Base-by-base conservation (phyloP, 1,140 invertebrate species). In the Apis laboriosa region DNA sequence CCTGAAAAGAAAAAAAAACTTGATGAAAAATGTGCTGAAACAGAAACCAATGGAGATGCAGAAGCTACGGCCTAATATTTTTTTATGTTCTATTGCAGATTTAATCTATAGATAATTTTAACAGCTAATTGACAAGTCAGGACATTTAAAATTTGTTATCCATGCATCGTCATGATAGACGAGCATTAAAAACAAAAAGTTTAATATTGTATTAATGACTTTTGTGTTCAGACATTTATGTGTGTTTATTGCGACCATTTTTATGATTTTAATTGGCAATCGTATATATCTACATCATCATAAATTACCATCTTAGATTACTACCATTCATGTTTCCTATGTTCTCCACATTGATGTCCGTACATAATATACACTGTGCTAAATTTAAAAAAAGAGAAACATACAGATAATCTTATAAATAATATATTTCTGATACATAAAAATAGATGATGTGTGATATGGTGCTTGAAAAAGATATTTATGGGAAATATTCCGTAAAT, bases 1-100 rank as follows among this genome's bases (percentile, higher is more conserved):
- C 96, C 96, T 24, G 96, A 96, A 88, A 97, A 97, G 92, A 97
- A 97, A 87, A 95, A 96, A 77, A 97, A 96, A 94, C 92, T 97
- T 51, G 96, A 95, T 4, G 96, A 96, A 34, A 95, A 96, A 84
- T 88, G 94, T 67, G 94, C 94, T 17, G 94, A 95, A 61, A 93
- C 94, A 56, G 96, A 95, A 80, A 94, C 93, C 90, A 95, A 95
- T 78, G 95, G 94, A 76, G 95, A 95, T 43, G 95, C 96, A 80
- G 95, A 96, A 92, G 95, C 95, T 77, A 95, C 94, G 85, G 96
- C 96, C 94, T 96, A 96, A 96, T 91, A 86, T 89, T 91, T 86
- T 43, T 90, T 86, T 84, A 90, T 85, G 82, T 88, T 90, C 34
- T 84, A 88, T 83, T 89, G 88, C 89, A 92, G 86, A 91, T 90